Evolutionary conservation across 2,888 invertebrate species (phyloP).

Genomic region (Liopterus haemorrhoidalis): DNA sequence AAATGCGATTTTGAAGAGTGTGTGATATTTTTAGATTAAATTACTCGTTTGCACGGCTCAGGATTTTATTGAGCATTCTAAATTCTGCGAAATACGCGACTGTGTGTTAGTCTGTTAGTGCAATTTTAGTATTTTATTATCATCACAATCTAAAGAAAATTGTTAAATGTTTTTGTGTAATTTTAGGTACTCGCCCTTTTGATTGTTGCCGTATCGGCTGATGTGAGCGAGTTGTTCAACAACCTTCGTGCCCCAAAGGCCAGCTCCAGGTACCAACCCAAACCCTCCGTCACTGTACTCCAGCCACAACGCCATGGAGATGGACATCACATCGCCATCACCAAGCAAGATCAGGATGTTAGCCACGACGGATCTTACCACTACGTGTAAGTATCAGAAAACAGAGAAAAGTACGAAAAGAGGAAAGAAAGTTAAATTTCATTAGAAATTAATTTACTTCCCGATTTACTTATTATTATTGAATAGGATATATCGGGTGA

Average conservation of each 20-base stretch:
- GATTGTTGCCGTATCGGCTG: slow-evolving; percentile 43
- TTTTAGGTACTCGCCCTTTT: slow-evolving; percentile 39
- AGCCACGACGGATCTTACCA: slow-evolving; percentile 49
- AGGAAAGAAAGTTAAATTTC: slow-evolving; percentile 26
- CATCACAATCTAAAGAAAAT: background rate
- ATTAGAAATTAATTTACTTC: slow-evolving; percentile 8
- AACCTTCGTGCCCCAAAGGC: slow-evolving; percentile 5
- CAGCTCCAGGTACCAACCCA: slow-evolving; percentile 1
- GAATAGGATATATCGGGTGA: no score
- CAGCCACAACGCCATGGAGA: slow-evolving; percentile 7
- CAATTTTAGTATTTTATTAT: background rate
- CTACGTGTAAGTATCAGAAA: slow-evolving; percentile 45
- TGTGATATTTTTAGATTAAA: no score
- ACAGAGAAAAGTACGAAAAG: no score
- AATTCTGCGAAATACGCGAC: no score
- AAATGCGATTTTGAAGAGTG: no score
- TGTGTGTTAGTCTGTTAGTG: no score
- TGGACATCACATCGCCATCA: slow-evolving; percentile 41
- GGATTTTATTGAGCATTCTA: no score
- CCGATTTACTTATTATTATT: no score
- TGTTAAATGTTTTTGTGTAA: background rate
- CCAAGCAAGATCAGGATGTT: slow-evolving; percentile 45
- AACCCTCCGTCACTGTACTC: background rate
- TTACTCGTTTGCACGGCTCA: no score
- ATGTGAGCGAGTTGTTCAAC: slow-evolving; percentile 31